Evolutionary conservation across 1,140 invertebrate species (phyloP).

Genomic region (Chionoecetes opilio): DNA sequence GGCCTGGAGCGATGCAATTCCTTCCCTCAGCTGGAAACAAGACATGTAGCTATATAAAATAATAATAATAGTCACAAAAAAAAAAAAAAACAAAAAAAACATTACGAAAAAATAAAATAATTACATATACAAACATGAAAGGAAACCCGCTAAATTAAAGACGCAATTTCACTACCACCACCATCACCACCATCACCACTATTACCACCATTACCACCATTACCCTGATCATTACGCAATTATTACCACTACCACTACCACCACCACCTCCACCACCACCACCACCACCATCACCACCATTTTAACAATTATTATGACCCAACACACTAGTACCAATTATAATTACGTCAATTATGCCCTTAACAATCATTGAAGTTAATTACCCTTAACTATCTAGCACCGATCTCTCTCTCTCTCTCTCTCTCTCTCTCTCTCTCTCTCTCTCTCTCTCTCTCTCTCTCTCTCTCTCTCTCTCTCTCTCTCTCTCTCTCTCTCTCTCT

Average conservation of each 20-base stretch:
- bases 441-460: background rate
- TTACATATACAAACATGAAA: too few species aligned
- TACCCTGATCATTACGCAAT: too few species aligned
- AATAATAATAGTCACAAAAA: too few species aligned
- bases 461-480: too few species aligned
- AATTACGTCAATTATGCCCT: background rate
- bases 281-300: background rate
- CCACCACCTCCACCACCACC: background rate
- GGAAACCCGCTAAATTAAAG: too few species aligned
- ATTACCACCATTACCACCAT: background rate
- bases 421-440: background rate
- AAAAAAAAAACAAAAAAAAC: too few species aligned
- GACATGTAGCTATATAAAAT: too few species aligned
- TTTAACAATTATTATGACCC: background rate
- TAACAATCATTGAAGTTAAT: background rate
- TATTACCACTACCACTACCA: background rate
- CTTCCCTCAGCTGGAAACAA: too few species aligned
- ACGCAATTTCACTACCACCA: too few species aligned
- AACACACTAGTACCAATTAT: background rate
- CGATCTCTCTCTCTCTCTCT: too few species aligned
- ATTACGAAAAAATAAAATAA: too few species aligned
- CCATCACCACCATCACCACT: background rate
- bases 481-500: background rate
- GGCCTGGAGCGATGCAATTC: too few species aligned
- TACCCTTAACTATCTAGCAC: background rate